A percentile compares a stretch with the other conserved stretches of the same genome.
Conservation (phyloP, 2,113 vertebrate genomes). For the Prochilodus magdalenae region DNA sequence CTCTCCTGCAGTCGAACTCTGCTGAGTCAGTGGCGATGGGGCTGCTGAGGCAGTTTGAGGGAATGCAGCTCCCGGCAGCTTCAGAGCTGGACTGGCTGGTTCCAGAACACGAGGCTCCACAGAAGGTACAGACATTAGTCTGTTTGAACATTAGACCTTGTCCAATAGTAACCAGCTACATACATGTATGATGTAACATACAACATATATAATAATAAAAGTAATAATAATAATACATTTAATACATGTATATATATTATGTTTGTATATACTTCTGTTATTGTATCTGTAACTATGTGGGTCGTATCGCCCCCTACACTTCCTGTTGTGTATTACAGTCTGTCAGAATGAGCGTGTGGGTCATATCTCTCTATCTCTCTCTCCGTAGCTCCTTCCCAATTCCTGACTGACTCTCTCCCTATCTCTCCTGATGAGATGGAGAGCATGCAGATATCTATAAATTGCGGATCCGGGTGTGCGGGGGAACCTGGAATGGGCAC, state of each 20-base stretch:
- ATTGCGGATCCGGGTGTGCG: slow-evolving; percentile 93
- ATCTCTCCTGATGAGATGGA: slow-evolving; percentile 96
- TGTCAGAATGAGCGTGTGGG: too few species aligned
- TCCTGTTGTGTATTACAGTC: too few species aligned
- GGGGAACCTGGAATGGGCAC: slow-evolving; percentile 97
- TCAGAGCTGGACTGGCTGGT: slow-evolving; percentile 98
- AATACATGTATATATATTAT: too few species aligned
- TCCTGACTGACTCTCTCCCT: slow-evolving; percentile 91
- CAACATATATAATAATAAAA: too few species aligned
- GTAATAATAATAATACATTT: too few species aligned
- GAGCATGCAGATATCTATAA: slow-evolving; percentile 97
- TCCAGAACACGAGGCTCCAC: slow-evolving; percentile 92
- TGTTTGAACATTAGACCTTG: too few species aligned
- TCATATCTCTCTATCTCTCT: neutral
- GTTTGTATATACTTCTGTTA: too few species aligned
- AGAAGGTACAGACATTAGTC: slow-evolving; percentile 82
- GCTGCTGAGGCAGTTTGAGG: slow-evolving; percentile 94
- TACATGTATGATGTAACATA: too few species aligned
- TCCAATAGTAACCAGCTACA: too few species aligned
- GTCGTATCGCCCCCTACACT: too few species aligned
- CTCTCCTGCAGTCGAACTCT: slow-evolving; percentile 91
- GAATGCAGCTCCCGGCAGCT: slow-evolving; percentile 96
- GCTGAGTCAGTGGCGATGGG: slow-evolving; percentile 98
- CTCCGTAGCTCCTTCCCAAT: slow-evolving; percentile 89
- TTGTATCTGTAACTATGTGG: too few species aligned